Conservation (phyloP, 2,113 vertebrate species). For the Mesitornis unicolor region DNA sequence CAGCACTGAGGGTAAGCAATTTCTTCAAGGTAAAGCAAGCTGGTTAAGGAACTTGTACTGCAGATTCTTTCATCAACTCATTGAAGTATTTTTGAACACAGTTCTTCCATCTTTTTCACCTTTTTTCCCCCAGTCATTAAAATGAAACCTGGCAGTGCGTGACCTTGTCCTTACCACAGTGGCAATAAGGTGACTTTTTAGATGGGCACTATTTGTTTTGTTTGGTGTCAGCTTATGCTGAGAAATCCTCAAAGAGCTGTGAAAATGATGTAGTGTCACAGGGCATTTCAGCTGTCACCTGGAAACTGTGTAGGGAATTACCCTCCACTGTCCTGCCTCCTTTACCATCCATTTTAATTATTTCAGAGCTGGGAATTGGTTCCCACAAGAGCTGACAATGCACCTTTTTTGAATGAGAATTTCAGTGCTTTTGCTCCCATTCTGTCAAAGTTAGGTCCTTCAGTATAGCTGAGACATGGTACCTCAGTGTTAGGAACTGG, state of each 20-base stretch:
- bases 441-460: not conserved
- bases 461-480: not conserved
- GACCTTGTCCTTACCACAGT: not conserved
- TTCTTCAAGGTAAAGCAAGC: not conserved
- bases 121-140: not conserved
- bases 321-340: not conserved
- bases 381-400: not conserved
- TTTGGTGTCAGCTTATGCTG: not conserved
- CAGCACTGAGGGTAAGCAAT: not conserved
- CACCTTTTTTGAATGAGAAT: not conserved
- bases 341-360: not conserved
- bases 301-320: not conserved
- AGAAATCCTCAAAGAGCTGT: not conserved
- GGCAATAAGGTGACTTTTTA: not conserved
- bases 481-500: not conserved
- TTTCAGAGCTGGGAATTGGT: not conserved
- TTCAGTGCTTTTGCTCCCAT: not conserved
- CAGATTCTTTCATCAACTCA: not conserved
- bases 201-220: not conserved
- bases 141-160: fast-evolving
- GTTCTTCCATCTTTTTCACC: not conserved
- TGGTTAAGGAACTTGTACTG: not conserved
- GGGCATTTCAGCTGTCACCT: not conserved
- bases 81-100: not conserved
- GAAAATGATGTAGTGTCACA: not conserved